Base-by-base conservation (phyloP, 2,888 invertebrate species). In the Seladonia tumulorum region DNA sequence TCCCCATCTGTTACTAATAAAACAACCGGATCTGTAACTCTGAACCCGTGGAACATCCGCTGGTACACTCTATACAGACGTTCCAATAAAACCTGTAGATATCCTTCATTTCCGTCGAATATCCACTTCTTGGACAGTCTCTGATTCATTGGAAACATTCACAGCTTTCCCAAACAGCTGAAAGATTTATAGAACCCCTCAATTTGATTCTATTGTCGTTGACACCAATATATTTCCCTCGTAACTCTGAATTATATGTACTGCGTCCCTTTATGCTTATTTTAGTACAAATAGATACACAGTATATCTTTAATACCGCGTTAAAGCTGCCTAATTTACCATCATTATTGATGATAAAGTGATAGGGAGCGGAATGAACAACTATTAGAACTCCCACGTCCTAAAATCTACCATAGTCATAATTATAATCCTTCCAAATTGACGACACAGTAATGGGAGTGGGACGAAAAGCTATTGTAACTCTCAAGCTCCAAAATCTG, bases 21-120 rank as follows among this genome's bases (percentile, higher is more conserved):
- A n/a, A 70, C 42, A 70, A 39, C 7, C n/a, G 14, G 14, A 70
- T 70, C 70, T n/a, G 70, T 70, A 70, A 70, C 42, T 22, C 39
- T 14, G 42, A n/a, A n/a, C 42, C n/a, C 42, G 14, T 42, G 39
- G 22, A 70, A 42, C 70, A 7, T 39, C 39, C 10, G 10, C 42
- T 42, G 39, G 39, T 12, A 70, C n/a, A 42, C n/a, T 42, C 42
- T 42, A 5, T 14, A 70, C 39, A 42, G 12, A 22, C 42, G n/a
- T 22, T 42, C n/a, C 12, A 70, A 70, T 42, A n/a, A 42, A 70
- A 42, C 14, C 70, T n/a, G 42, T 42, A 68, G 39, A 70, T n/a
- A 39, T 42, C 42, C 22, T 68, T 39, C 35, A 66, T 35, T 18
- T 66, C 39, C 60, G 22, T 42, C 14, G 42, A n/a, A 68, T n/a